phyloP scores from a whole-genome alignment of 2,888 invertebrate genomes.

The Coecobrya sp. region DNA sequence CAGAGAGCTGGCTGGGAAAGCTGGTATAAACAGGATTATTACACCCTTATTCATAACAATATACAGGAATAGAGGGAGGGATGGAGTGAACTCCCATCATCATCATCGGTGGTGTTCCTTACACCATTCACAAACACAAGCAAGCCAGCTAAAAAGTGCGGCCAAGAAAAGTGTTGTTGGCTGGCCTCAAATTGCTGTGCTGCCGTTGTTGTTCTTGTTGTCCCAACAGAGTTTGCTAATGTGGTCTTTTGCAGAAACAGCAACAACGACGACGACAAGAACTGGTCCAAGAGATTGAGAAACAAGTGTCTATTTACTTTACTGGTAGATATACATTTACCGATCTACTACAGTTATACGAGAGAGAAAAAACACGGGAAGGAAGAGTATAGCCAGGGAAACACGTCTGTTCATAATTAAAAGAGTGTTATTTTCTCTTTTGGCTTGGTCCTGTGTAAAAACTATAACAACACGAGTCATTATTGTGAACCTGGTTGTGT shows the following conservation, averaged over 20 bases:
- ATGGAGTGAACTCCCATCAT: neutral
- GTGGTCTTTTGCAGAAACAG: slow-evolving; percentile 39
- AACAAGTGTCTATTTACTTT: slow-evolving; percentile 22
- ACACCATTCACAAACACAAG: neutral
- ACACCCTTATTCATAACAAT: neutral
- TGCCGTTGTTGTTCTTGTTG: slow-evolving; percentile 35
- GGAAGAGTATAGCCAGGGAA: neutral
- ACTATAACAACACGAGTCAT: neutral
- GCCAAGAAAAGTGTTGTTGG: slow-evolving; percentile 40
- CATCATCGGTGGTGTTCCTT: neutral
- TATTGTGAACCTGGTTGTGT: slow-evolving; percentile 13
- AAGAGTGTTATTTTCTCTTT: slow-evolving; percentile 14
- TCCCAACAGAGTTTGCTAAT: slow-evolving; percentile 52
- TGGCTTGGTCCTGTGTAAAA: neutral
- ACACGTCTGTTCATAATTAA: slow-evolving; percentile 40
- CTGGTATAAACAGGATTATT: neutral
- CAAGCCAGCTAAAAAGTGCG: neutral
- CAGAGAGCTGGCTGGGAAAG: neutral
- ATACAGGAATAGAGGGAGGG: neutral
- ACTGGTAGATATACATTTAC: neutral
- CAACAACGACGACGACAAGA: neutral
- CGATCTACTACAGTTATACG: neutral
- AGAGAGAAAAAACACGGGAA: neutral
- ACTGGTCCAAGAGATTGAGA: slow-evolving; percentile 26
- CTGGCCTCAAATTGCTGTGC: slow-evolving; percentile 24